Evolutionary conservation across 2,888 invertebrate species (phyloP).

Genomic region (Reticulitermes lucifugus): DNA sequence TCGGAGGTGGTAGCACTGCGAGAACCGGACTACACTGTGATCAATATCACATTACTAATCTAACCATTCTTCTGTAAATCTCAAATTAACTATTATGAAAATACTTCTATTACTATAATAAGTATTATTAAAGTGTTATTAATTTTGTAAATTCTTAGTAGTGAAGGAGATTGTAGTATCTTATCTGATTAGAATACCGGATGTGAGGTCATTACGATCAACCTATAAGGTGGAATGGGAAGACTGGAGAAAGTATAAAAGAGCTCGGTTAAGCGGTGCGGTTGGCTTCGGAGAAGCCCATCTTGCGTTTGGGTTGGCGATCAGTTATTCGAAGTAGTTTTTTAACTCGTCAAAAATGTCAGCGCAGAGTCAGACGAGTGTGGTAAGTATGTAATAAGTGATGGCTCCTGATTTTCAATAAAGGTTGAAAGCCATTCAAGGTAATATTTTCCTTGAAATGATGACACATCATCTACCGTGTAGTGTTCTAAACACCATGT

Average conservation of each 20-base stretch:
- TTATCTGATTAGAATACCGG: background rate
- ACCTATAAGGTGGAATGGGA: constrained; percentile 58
- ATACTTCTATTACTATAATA: background rate
- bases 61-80: background rate
- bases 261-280: constrained; percentile 59
- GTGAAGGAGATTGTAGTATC: background rate
- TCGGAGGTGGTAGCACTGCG: background rate
- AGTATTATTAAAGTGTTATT: too few species aligned
- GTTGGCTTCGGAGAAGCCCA: constrained; percentile 60
- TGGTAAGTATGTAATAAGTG: constrained; percentile 32
- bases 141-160: too few species aligned
- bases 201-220: constrained; percentile 39
- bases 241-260: constrained; percentile 62
- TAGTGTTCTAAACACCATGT: background rate
- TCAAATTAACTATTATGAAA: background rate
- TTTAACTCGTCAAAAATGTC: background rate
- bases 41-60: background rate
- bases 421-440: background rate
- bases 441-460: background rate
- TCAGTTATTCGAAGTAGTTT: background rate
- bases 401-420: background rate
- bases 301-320: background rate
- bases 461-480: constrained; percentile 31
- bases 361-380: constrained; percentile 42
- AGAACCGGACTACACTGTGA: background rate